Evolutionary conservation across 2,888 invertebrate genomes (phyloP).

Genomic region (Trilocha varians): DNA sequence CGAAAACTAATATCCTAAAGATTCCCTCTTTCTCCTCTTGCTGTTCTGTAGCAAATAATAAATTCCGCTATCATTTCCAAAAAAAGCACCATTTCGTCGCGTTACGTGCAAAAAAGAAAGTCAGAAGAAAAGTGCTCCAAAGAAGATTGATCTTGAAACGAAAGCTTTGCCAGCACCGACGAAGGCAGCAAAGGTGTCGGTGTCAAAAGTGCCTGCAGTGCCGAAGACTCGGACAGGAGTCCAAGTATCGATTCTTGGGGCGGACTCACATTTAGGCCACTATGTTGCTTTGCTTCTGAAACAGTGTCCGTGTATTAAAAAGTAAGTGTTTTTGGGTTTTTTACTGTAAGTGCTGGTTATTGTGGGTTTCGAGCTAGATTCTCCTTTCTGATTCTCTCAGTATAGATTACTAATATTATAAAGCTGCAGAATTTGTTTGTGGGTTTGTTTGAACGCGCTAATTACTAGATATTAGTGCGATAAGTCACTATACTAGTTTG

Average conservation of each 20-base stretch:
- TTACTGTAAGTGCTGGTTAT: background rate
- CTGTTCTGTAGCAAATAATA: too few species aligned
- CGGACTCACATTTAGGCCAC: slow-evolving; percentile 63
- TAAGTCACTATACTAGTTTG: too few species aligned
- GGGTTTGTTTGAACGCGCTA: too few species aligned
- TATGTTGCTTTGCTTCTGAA: slow-evolving; percentile 66
- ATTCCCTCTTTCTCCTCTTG: too few species aligned
- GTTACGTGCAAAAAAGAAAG: slow-evolving; percentile 27
- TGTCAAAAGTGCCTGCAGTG: slow-evolving; percentile 23
- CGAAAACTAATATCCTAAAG: too few species aligned
- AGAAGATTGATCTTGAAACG: slow-evolving; percentile 8
- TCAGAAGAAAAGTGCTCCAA: slow-evolving; percentile 14
- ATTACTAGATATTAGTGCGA: too few species aligned
- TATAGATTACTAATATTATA: too few species aligned
- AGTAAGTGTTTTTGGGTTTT: slow-evolving; percentile 32
- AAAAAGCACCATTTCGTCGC: slow-evolving; percentile 50
- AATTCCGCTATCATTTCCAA: background rate
- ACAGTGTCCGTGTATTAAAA: slow-evolving; percentile 64
- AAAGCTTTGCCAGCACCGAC: slow-evolving; percentile 36
- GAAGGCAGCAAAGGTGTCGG: slow-evolving; percentile 16
- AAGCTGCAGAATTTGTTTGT: too few species aligned
- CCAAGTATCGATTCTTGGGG: slow-evolving; percentile 66
- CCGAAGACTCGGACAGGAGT: slow-evolving; percentile 43
- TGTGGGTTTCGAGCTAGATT: background rate
- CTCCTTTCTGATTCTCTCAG: too few species aligned